phyloP scores from a whole-genome alignment of 2,797 vertebrate species.

The Calcarius lapponicus region DNA sequence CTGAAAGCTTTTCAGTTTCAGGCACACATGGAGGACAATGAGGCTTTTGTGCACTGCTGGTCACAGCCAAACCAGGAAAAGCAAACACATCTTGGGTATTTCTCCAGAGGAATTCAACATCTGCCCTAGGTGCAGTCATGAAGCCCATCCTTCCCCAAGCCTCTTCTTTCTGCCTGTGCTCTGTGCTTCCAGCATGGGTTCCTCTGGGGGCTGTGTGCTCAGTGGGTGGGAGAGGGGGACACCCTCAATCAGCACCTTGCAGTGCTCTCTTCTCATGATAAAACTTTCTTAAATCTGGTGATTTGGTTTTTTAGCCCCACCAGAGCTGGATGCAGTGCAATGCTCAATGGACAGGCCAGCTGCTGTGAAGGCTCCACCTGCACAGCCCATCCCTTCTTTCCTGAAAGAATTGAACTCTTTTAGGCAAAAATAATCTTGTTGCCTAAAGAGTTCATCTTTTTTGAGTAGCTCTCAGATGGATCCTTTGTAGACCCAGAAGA shows the following conservation, averaged over 20 bases:
- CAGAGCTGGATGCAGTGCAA: not conserved
- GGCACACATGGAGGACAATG: rapidly evolving
- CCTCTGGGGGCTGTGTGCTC: not conserved
- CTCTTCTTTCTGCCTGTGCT: not conserved
- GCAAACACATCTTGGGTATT: not conserved
- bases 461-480: not conserved
- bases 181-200: not conserved
- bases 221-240: not conserved
- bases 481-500: not conserved
- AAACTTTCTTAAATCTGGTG: not conserved
- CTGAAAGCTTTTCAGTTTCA: not conserved
- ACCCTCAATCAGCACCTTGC: not conserved
- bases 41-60: not conserved
- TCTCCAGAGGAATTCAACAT: not conserved
- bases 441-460: not conserved
- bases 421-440: not conserved
- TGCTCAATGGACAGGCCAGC: not conserved
- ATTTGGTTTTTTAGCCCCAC: not conserved
- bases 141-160: not conserved
- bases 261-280: not conserved
- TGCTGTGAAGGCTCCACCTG: not conserved
- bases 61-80: not conserved
- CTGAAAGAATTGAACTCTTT: not conserved
- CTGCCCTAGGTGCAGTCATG: not conserved
- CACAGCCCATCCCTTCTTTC: not conserved